These are phyloP conservation scores for Noctilio leporinus DNA, from an alignment of 2,113 vertebrate species.

Conservation along the genomic window DNA sequence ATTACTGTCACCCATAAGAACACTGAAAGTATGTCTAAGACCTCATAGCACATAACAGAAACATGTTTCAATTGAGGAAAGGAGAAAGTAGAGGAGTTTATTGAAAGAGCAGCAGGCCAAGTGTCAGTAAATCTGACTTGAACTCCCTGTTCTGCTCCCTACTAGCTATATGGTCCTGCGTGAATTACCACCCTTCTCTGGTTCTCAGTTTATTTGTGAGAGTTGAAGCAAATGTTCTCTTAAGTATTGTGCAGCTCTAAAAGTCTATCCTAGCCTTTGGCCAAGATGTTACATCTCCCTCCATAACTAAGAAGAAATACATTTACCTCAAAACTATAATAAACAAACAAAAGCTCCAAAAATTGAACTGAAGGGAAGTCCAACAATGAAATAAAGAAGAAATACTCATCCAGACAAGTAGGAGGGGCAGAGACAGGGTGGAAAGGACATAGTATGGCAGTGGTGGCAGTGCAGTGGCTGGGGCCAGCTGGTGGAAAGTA, in stretches of 20 bases:
- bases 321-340: too few species aligned
- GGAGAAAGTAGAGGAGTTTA: not conserved
- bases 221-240: not conserved
- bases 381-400: too few species aligned
- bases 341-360: too few species aligned
- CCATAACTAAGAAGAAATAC: too few species aligned
- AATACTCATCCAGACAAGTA: too few species aligned
- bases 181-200: not conserved
- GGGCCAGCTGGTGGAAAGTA: too few species aligned
- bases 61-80: not conserved
- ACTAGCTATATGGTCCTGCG: not conserved
- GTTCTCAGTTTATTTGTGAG: not conserved
- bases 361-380: too few species aligned
- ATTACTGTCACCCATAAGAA: not conserved
- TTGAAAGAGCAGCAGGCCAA: not conserved
- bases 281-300: too few species aligned
- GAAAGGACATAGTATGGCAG: too few species aligned
- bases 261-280: too few species aligned
- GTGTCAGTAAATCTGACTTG: not conserved
- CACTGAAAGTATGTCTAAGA: not conserved
- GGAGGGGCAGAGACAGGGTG: too few species aligned
- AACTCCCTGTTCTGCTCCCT: not conserved
- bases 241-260: not conserved
- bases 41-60: not conserved
- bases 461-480: too few species aligned